Conservation (phyloP, 2,888 invertebrate species). For the Eledona agricola region DNA sequence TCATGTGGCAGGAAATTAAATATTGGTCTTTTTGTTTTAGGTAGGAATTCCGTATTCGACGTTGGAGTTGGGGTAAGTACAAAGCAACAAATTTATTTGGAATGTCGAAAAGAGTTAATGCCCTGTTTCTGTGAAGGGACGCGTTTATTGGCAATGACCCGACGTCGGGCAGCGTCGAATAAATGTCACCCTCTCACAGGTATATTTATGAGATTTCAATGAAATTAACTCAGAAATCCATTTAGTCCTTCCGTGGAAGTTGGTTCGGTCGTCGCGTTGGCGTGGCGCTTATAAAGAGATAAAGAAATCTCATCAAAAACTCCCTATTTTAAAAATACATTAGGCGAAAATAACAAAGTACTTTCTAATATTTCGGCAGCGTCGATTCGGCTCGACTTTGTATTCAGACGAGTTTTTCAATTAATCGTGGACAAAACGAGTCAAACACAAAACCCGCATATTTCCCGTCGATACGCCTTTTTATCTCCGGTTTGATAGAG, state of each 20-base stretch:
- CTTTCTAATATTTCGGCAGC: slow-evolving; percentile 8
- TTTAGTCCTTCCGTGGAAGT: slow-evolving; percentile 13
- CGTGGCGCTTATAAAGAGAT: slow-evolving; percentile 9
- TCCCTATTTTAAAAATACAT: slow-evolving; percentile 11
- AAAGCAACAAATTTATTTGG: too few species aligned
- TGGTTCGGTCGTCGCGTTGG: slow-evolving; percentile 9
- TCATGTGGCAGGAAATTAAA: too few species aligned
- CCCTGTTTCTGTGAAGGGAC: too few species aligned
- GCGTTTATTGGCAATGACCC: slow-evolving; percentile 1
- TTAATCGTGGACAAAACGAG: slow-evolving; percentile 10
- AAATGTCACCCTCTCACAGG: not conserved
- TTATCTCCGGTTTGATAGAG: not conserved
- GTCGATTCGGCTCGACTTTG: slow-evolving; percentile 2
- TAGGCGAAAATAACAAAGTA: slow-evolving; percentile 14
- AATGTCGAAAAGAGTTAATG: too few species aligned
- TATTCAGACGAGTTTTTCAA: slow-evolving; percentile 13
- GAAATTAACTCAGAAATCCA: slow-evolving; percentile 21
- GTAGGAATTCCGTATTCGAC: too few species aligned
- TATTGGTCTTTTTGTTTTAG: too few species aligned
- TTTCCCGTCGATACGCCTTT: slow-evolving; percentile 8
- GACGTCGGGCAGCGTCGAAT: not conserved
- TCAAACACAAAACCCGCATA: slow-evolving; percentile 1
- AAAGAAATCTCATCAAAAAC: slow-evolving; percentile 12
- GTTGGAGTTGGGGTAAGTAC: too few species aligned
- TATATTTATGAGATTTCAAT: slow-evolving; percentile 21